Evolutionary conservation across 1,140 invertebrate species (phyloP), one percentile per base, ranked within the genome.

Genomic region (Spodoptera frugiperda): DNA sequence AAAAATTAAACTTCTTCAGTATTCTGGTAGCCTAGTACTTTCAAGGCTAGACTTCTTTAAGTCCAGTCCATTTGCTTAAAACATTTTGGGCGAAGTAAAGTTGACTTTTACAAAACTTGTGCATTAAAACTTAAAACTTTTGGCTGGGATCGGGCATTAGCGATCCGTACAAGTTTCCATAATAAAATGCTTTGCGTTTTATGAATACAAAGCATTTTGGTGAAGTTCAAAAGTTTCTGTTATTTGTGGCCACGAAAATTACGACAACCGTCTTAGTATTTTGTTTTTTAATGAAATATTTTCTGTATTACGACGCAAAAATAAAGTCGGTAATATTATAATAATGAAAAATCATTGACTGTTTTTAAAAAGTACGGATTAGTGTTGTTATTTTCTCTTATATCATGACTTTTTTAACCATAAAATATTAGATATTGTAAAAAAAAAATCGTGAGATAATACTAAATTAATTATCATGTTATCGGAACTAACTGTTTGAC

Each of bases 111-210:
- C 21, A 49, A 68, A 68, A 68, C 51, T 46, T 55, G 4, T 39
- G 39, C 25, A 55, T 73, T 73, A 54, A 57, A 57, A 48, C 53
- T 48, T 9, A 44, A 39, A 63, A 63, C n/a, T 46, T 46, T 63
- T 30, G 59, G 3, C 9, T 65, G 39, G 44, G 61, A 65, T 65
- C 61, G 25, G 48, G 8, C 71, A 73, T 48, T 73, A 71, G 68
- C 33, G 39, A 73, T 59, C 19, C 44, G 15, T 25, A 14, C 51
- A 71, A 55, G 53, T 73, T 59, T 30, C 6, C 30, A 49, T 59
- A 59, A 33, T 73, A 73, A 73, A 57, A 73, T 53, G 17, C 54
- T 70, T 17, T 46, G 70, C 70, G 70, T 57, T 57, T 73, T 48
- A 39, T 48, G 70, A 73, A 73, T 73, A 73, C 54, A 73, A 59